Base-by-base conservation (phyloP, 2,797 vertebrate genomes). In the Hoplostethus atlanticus region DNA sequence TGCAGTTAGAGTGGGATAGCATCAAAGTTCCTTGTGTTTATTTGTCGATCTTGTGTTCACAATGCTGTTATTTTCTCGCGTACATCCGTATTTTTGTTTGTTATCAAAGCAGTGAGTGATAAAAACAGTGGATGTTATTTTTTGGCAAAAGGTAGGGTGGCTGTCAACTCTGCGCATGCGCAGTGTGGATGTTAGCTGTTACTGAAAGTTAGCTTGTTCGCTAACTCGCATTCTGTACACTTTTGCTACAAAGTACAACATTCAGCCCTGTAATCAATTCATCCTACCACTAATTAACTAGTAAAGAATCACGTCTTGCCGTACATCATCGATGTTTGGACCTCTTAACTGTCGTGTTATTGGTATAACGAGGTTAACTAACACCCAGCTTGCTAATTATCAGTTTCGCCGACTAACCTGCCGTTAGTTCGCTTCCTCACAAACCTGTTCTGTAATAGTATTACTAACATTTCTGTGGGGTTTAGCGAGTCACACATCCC, bases 91-190 rank as follows among this genome's bases (percentile, higher is more conserved):
- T 57, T 64, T 59, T 5, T 6, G 0, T 3, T n/a, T 0, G 16
- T 36, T 81, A 77, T 78, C 55, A 57, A 9, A 21, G 11, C 42
- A 65, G 6, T 31, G 9, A 36, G 50, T n/a, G 62, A 68, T 65
- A 40, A 53, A 77, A 84, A 87, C 87, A 72, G 7, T 66, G 71
- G 81, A 82, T 88, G 87, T 82, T 82, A 59, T 84, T 83, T 68
- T 72, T 79, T 84, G 73, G 78, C 75, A 69, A 54, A 64, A 76
- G 78, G 80, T 59, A 77, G 79, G 78, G 75, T 79, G 75, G 76
- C 75, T 90, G 83, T 81, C 81, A 85, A 42, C 17, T 69, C 0
- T 71, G 87, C 94, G 75, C 94, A 92, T 16, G 95, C 93, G 95
- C 90, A 86, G 21, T 72, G 44, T 51, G 3, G 5, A 6, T 28